Evolutionary conservation across 2,888 invertebrate species (phyloP).

Genomic region (Drosophila testacea): DNA sequence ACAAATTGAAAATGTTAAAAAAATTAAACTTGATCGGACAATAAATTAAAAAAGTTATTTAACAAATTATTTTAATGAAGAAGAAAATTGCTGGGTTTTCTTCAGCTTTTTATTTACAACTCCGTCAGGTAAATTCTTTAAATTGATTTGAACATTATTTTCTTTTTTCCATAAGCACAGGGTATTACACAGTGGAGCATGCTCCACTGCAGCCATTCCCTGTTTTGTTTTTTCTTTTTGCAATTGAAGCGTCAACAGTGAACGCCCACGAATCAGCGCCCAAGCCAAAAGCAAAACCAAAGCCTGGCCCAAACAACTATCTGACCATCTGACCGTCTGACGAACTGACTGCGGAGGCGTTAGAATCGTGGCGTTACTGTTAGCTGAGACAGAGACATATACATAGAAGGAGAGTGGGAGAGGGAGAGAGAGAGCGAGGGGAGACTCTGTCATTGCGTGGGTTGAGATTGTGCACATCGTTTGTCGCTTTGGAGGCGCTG

Average conservation of each 20-base stretch:
- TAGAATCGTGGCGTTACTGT: constrained; percentile 23
- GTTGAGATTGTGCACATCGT: constrained; percentile 48
- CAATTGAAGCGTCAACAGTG: constrained; percentile 69
- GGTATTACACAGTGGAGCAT: too few species aligned
- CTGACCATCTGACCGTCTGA: neutral
- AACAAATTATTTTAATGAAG: too few species aligned
- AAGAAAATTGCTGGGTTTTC: too few species aligned
- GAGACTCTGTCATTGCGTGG: constrained; percentile 41
- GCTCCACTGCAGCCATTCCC: too few species aligned
- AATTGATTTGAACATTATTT: too few species aligned
- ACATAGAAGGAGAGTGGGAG: neutral
- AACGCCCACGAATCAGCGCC: constrained; percentile 45
- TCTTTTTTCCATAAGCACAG: neutral
- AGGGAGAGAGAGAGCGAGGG: constrained; percentile 1
- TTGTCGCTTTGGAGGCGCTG: constrained; percentile 38
- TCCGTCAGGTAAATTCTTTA: too few species aligned
- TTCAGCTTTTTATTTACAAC: too few species aligned
- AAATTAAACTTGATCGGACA: too few species aligned
- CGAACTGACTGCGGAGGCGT: constrained; percentile 10
- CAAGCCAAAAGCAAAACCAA: constrained; percentile 23
- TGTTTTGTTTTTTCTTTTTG: constrained; percentile 11
- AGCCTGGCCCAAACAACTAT: constrained; percentile 3
- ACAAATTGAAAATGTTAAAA: too few species aligned
- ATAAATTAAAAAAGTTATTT: too few species aligned
- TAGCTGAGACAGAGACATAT: constrained; percentile 1